Base-by-base conservation (phyloP, 2,113 vertebrate species). In the Danionella cerebrum region DNA sequence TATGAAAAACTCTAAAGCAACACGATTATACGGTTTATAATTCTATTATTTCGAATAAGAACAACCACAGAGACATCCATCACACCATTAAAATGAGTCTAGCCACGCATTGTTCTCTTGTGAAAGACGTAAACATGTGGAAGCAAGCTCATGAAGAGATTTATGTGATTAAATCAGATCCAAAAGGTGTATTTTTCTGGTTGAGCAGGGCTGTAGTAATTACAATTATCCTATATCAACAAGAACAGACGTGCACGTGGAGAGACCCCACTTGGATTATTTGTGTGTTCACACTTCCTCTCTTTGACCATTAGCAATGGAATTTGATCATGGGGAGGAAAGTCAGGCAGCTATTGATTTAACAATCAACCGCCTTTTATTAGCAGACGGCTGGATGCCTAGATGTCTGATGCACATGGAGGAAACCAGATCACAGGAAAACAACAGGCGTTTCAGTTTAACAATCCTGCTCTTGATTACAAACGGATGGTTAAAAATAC, bases 321-420 rank as follows among this genome's bases (percentile, higher is more conserved):
- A 59, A 69, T 60, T 18, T 59, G 54, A 57, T 65, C 42, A 11
- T 8, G 19, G 22, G 14, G 36, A 39, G 45, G 59, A 51, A 65
- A 47, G 53, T 54, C 62, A 65, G 52, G 38, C 35, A 27, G 45
- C 16, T 65, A 71, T 65, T 21, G 62, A 65, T 71, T 71, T 41
- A 33, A 58, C 52, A 71, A 65, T 70, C 41, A 64, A 50, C 52
- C 38, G 36, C 31, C 22, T 8, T 69, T 59, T 69, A 69, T 65
- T 65, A 29, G 45, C 29, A 33, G 58, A 45, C 7, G 35, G 38
- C 53, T 48, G 52, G 29, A 58, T 50, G 18, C n/a, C 18, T 14
- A 14, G 5, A 18, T 54, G 47, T 64, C 19, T 60, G 31, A 54
- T 44, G 48, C 24, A 22, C 38, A 54, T 2, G 16, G 16, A n/a